These are phyloP conservation scores for Archocentrus centrarchus DNA, from an alignment of 2,113 vertebrate genomes.

Conservation along the genomic window DNA sequence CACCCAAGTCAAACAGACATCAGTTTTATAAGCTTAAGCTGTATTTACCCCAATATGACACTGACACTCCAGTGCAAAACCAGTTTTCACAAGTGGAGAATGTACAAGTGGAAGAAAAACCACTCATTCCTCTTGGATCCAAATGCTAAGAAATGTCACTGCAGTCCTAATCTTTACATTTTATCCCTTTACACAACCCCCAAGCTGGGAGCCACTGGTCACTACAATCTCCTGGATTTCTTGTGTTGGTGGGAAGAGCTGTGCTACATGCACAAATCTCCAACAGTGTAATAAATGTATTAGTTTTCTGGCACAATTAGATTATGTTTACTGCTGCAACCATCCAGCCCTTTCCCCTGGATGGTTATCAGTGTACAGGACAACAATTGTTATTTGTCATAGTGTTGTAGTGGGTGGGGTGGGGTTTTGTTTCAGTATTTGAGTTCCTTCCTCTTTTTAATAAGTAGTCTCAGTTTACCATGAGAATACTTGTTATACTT, in stretches of 20 bases:
- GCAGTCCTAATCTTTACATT: background rate
- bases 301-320: background rate
- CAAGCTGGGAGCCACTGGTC: background rate
- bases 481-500: background rate
- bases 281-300: no score
- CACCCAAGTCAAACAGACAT: background rate
- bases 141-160: background rate
- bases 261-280: no score
- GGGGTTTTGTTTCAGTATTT: background rate
- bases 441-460: conserved; percentile 23
- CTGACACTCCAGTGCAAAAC: background rate
- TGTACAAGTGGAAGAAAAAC: background rate
- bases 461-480: background rate
- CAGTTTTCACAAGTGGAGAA: background rate
- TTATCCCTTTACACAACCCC: background rate
- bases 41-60: background rate
- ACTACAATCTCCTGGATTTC: background rate
- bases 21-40: background rate
- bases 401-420: background rate
- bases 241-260: background rate
- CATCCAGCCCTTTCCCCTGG: background rate
- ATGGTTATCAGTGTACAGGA: background rate
- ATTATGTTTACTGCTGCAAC: background rate
- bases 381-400: background rate
- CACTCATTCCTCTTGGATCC: background rate